Evolutionary conservation across 2,113 vertebrate species (phyloP), one percentile per base, ranked within the genome.

Genomic region (Oreochromis tanganicae): DNA sequence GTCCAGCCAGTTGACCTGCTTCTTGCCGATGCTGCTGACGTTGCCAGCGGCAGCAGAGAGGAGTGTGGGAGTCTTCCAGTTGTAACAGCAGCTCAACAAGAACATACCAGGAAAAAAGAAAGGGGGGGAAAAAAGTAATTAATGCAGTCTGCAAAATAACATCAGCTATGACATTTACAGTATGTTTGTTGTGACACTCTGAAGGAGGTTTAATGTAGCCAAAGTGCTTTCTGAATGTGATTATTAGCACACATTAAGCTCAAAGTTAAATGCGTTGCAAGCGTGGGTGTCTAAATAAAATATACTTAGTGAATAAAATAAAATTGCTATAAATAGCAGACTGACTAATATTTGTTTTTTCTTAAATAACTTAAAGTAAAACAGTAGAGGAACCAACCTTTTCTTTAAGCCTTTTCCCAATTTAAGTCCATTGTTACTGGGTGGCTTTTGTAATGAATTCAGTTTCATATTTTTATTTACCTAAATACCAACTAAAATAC

Each of bases 51-150:
- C 87, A 43, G 57, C 86, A 46, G 68, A 84, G 85, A 87, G 78
- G 41, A 90, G 83, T 4, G 88, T 93, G 91, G 94, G 91, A 91
- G 90, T 90, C 87, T 82, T 88, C 83, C 63, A 71, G 75, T 78
- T 86, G 88, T 82, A 82, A 79, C 75, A 38, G 56, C 43, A 81
- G 41, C 68, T 73, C 34, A 36, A 73, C 21, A 29, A 24, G 79
- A 81, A 86, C 32, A 38, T 34, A 4, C 24, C 29, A 24, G 32
- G 68, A 79, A 56, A 14, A 61, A 41, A 10, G 17, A 63, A 55
- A 68, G 16, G 61, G 32, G 32, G 54, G 1, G 3, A 10, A 5
- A 66, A 50, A 81, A 17, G 19, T 29, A 55, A 80, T 84, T 82
- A 38, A 41, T 27, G 19, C 12, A 13, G 21, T 36, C 52, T 6